Base-by-base conservation (phyloP, 2,888 invertebrate genomes). In the Helobdella robusta region DNA sequence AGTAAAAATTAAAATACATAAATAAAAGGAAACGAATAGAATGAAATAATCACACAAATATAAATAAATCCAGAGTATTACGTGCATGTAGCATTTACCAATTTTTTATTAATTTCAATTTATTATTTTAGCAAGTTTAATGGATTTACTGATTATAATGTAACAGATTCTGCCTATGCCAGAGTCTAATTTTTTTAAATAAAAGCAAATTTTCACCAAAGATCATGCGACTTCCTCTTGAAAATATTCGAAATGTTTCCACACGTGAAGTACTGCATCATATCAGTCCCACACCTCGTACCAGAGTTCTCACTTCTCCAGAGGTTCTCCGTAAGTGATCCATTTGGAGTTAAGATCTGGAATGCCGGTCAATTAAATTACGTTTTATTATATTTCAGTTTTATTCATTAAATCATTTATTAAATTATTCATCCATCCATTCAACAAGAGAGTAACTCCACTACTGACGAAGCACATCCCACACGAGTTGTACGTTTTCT, bases 261-360 rank as follows among this genome's bases (percentile, higher is more conserved):
- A 8, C 72, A 77, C 59, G 63, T 68, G 34, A 77, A 77, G 46
- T 79, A 75, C 69, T 76, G 76, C 69, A 69, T 79, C 44, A 75
- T 80, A 59, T 75, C 79, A 30, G 76, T 79, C 6, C 79, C 79
- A 28, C 78, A 77, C 67, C 74, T 79, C 59, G 79, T 80, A 15
- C 79, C 80, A 25, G 78, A 79, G 70, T 79, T 80, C 68, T 77
- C 79, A 18, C 73, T 80, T 2, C 72, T 80, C 15, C 78, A 79
- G 69, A 73, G 73, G 63, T 79, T 79, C 75, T 76, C 78, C 70
- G 79, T 79, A 69, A 73, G 75, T 64, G 11, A n/a, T 28, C 28
- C 11, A 62, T n/a, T 15, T 35, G 15, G 30, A 28, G 8, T 52
- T 18, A 18, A 28, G 20, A 15, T 52, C 52, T 52, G 52, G n/a